Conservation (phyloP, 23 tunicate genomes). For the Botrylloides violaceus region DNA sequence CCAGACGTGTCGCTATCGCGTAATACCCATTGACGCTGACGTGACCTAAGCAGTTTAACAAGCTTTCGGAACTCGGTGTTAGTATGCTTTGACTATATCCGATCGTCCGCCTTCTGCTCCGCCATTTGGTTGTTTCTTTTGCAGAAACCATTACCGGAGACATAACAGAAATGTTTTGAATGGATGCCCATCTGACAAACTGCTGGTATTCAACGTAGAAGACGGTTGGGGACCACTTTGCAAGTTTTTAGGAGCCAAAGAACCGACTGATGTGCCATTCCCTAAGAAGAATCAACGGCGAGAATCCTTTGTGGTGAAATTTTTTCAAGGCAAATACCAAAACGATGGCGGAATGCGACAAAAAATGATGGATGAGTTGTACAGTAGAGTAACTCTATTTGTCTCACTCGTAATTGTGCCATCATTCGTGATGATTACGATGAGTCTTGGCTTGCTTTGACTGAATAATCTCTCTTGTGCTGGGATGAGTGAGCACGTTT, state of each 20-base stretch:
- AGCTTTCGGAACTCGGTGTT: too few relatives aligned
- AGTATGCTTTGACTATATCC: too few relatives aligned
- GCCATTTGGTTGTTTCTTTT: neutral
- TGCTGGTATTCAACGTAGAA: conserved; percentile 19
- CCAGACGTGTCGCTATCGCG: too few relatives aligned
- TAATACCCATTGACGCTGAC: too few relatives aligned
- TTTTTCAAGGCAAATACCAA: neutral
- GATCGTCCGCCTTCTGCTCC: neutral
- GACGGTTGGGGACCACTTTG: conserved; percentile 28
- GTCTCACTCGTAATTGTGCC: neutral
- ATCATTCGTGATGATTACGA: neutral
- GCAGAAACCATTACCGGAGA: conserved; percentile 8
- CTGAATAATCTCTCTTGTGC: too few relatives aligned
- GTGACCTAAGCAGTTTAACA: too few relatives aligned
- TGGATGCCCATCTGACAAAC: conserved; percentile 1
- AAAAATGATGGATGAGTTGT: neutral
- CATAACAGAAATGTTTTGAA: conserved; percentile 2
- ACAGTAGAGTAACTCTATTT: neutral
- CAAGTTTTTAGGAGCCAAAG: neutral
- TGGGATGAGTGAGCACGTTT: too few relatives aligned
- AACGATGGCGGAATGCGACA: neutral
- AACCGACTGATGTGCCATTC: neutral
- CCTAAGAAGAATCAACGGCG: conserved; percentile 1
- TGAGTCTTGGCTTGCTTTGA: neutral
- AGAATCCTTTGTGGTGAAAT: neutral